Evolutionary conservation across 2,113 vertebrate species (phyloP).

Genomic region (Brachypodius melanocephalos): DNA sequence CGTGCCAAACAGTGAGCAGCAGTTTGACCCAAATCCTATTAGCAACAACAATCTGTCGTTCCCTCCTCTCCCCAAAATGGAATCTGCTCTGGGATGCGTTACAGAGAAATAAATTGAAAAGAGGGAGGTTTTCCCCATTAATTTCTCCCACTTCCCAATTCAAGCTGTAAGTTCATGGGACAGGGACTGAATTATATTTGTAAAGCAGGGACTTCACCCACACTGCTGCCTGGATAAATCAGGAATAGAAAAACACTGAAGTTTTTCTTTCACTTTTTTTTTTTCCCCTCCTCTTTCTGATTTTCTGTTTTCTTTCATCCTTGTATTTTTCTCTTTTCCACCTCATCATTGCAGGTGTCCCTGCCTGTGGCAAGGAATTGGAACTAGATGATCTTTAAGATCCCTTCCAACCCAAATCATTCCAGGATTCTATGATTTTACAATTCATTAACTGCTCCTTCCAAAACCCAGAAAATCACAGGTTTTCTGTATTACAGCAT

Average conservation of each 20-base stretch:
- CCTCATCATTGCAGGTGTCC: neutral
- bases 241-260: neutral
- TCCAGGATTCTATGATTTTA: neutral
- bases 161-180: neutral
- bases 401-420: neutral
- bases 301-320: neutral
- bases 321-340: neutral
- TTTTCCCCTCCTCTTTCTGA: no score
- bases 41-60: conserved; percentile 8
- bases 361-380: neutral
- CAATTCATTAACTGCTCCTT: neutral
- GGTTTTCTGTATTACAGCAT: neutral
- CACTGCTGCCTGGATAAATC: neutral
- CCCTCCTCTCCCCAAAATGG: neutral
- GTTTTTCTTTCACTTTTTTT: neutral
- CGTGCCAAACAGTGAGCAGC: conserved; percentile 23
- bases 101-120: neutral
- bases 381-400: neutral
- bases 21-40: conserved; percentile 63
- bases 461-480: neutral
- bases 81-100: neutral
- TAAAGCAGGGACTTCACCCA: neutral
- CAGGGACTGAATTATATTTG: neutral
- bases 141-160: neutral
- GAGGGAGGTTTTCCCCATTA: neutral